A percentile compares a stretch with the other conserved stretches of the same genome.
Conservation (phyloP, 2,797 vertebrate species). For the Ciconia nigra region DNA sequence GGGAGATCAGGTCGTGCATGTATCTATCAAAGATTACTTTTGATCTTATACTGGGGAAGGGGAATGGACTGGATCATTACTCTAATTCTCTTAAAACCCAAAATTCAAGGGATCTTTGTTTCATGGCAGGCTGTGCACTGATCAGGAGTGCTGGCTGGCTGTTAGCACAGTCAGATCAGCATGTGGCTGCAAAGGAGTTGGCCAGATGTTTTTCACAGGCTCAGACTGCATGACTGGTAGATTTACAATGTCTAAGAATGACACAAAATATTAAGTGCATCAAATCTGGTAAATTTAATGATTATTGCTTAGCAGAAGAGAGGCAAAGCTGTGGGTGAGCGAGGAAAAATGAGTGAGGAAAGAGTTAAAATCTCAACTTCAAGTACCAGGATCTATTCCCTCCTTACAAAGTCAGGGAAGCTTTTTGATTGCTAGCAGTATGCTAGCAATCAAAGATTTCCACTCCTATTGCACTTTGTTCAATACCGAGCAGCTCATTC, state of each 20-base stretch:
- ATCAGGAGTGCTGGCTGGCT: not conserved
- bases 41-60: too few species aligned
- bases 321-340: not conserved
- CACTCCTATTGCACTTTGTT: not conserved
- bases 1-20: too few species aligned
- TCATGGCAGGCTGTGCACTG: fast-evolving
- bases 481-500: not conserved
- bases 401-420: not conserved
- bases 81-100: not conserved
- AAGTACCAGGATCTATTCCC: not conserved
- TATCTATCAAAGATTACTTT: not conserved
- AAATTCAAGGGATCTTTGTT: not conserved
- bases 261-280: not conserved
- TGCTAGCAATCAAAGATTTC: not conserved
- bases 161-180: not conserved
- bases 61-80: not conserved
- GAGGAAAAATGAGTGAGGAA: not conserved
- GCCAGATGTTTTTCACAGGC: too few species aligned
- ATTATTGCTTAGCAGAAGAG: not conserved
- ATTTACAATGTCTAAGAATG: not conserved
- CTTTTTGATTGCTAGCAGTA: too few species aligned
- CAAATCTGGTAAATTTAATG: too few species aligned
- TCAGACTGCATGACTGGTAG: not conserved
- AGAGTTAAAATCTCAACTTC: not conserved
- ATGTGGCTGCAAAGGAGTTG: not conserved